These are phyloP conservation scores for Babyrousa celebensis DNA, from an alignment of 2,797 vertebrate genomes.

Conservation along the genomic window DNA sequence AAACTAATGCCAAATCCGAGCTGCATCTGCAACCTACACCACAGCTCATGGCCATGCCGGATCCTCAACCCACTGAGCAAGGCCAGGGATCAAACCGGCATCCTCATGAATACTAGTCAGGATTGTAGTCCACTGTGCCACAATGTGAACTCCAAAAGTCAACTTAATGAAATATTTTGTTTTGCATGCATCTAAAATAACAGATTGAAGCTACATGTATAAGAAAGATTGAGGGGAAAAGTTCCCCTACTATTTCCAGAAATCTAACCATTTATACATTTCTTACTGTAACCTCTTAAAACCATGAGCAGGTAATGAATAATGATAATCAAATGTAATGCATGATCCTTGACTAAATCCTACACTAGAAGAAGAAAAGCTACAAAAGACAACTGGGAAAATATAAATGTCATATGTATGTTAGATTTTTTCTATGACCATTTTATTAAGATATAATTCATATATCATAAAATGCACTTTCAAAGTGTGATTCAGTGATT, in stretches of 20 bases:
- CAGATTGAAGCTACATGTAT: background rate
- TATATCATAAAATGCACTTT: slow-evolving; percentile 38
- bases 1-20: no score
- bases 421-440: background rate
- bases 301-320: background rate
- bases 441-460: slow-evolving; percentile 18
- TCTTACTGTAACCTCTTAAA: slow-evolving; percentile 53
- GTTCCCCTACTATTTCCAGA: background rate
- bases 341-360: background rate
- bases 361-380: background rate
- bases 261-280: slow-evolving; percentile 19
- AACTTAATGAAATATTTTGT: slow-evolving; percentile 16
- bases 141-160: no score
- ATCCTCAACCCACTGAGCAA: no score
- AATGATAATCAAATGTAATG: slow-evolving; percentile 54
- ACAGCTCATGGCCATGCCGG: no score
- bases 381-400: slow-evolving; percentile 26
- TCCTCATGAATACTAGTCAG: no score
- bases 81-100: no score
- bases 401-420: background rate
- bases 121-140: no score
- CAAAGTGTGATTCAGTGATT: slow-evolving; percentile 3
- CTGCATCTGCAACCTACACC: no score
- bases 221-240: background rate
- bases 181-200: slow-evolving; percentile 42